A percentile compares a stretch with the other conserved stretches of the same genome.
phyloP scores from a whole-genome alignment of 2,888 invertebrate species.

The Drosophila merina region DNA sequence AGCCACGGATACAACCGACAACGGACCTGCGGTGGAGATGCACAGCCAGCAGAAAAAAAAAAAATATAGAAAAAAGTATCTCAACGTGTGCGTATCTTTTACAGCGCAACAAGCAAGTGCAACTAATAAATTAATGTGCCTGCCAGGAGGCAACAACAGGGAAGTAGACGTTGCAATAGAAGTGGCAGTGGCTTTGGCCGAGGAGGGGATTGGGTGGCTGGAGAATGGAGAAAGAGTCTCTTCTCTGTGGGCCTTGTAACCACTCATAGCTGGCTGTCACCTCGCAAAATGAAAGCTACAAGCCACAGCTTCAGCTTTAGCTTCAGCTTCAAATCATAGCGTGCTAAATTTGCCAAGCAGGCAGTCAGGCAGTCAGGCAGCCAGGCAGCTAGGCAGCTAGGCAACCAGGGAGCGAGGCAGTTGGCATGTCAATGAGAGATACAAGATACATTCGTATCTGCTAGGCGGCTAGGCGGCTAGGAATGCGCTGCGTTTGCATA shows the following conservation, averaged over 20 bases:
- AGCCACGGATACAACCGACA: constrained; percentile 31
- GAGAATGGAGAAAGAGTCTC: constrained; percentile 18
- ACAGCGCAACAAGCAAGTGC: constrained; percentile 68
- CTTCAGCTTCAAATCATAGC: constrained; percentile 49
- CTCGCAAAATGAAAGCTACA: constrained; percentile 70
- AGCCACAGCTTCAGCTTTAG: constrained; percentile 21
- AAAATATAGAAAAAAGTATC: constrained; percentile 33
- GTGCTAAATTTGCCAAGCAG: constrained; percentile 72
- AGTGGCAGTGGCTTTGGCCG: neutral
- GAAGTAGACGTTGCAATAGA: constrained; percentile 4
- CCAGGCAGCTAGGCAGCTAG: constrained; percentile 48
- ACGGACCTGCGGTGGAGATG: constrained; percentile 30
- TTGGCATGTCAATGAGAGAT: constrained; percentile 48
- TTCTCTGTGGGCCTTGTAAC: constrained; percentile 33
- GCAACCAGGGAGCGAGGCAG: constrained; percentile 48
- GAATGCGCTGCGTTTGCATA: constrained; percentile 67
- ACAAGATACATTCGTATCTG: constrained; percentile 42
- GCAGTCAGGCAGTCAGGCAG: constrained; percentile 33
- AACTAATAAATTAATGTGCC: constrained; percentile 78
- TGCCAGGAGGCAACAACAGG: constrained; percentile 46
- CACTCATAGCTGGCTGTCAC: constrained; percentile 69
- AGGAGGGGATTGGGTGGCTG: neutral
- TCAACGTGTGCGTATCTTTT: constrained; percentile 68
- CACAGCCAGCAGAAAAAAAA: constrained; percentile 15
- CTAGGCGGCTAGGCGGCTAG: constrained; percentile 20